These are phyloP conservation scores for Sylvicola fuscatus DNA, from an alignment of 2,888 invertebrate species.

Conservation along the genomic window DNA sequence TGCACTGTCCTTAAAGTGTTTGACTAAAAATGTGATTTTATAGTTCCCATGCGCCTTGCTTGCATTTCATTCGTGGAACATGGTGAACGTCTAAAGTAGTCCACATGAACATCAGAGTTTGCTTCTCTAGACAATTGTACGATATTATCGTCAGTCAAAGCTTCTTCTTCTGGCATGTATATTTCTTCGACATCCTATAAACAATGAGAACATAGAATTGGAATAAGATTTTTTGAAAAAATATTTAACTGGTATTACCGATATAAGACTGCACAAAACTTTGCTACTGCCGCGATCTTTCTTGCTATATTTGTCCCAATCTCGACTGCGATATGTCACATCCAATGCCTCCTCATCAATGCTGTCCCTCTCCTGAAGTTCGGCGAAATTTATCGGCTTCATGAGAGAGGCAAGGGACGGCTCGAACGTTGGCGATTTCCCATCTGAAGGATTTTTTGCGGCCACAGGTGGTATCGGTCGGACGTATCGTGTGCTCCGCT, in stretches of 20 bases:
- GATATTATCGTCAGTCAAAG: conserved; percentile 1
- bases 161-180: conserved; percentile 2
- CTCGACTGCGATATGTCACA: neutral
- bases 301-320: neutral
- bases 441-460: neutral
- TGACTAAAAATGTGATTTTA: too few species aligned
- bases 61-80: too few species aligned
- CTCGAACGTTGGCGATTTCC: neutral
- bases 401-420: neutral
- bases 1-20: too few species aligned
- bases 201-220: neutral
- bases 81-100: too few species aligned
- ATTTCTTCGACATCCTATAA: conserved; percentile 1
- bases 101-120: too few species aligned
- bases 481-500: conserved; percentile 1
- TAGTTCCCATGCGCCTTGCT: too few species aligned
- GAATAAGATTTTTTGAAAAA: neutral
- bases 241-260: neutral
- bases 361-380: neutral
- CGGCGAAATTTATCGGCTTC: neutral
- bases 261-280: conserved; percentile 1
- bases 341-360: neutral
- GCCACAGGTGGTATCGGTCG: neutral
- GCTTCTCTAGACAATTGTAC: neutral
- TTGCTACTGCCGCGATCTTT: conserved; percentile 3